These are phyloP conservation scores for Cosmia trapezina DNA, from an alignment of 2,888 invertebrate species.

Conservation along the genomic window DNA sequence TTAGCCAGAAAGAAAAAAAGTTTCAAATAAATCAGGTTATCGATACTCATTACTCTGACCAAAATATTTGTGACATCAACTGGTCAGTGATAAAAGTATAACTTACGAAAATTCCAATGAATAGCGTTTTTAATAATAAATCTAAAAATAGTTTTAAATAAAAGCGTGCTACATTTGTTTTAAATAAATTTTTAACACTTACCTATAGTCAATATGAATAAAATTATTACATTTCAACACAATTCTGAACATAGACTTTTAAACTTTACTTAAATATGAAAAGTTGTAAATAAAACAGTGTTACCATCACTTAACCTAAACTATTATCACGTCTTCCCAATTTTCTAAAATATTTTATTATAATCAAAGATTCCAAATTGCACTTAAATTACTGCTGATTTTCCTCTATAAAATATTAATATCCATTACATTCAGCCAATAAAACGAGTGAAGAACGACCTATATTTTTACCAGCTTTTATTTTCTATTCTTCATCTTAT, in stretches of 20 bases:
- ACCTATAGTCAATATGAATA: slow-evolving; percentile 16
- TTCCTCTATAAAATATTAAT: not conserved
- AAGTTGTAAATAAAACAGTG: slow-evolving; percentile 40
- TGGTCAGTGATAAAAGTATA: slow-evolving; percentile 30
- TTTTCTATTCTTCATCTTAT: not conserved
- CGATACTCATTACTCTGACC: not conserved
- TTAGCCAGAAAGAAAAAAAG: not conserved
- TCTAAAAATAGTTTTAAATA: slow-evolving; percentile 17
- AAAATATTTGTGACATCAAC: not conserved
- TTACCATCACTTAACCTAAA: not conserved
- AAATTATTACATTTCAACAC: slow-evolving; percentile 36
- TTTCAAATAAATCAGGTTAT: not conserved
- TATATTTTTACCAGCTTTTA: not conserved
- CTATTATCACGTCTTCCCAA: slow-evolving; percentile 29
- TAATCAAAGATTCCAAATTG: not conserved
- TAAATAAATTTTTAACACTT: slow-evolving; percentile 26
- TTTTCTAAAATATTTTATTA: not conserved
- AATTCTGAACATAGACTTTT: slow-evolving; percentile 32
- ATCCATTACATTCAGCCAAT: not conserved
- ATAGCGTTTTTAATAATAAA: slow-evolving; percentile 32
- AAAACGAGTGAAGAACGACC: not conserved
- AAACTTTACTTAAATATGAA: slow-evolving; percentile 13
- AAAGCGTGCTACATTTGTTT: slow-evolving; percentile 33
- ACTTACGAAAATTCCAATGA: not conserved
- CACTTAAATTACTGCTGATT: not conserved